phyloP scores from a whole-genome alignment of 2,113 vertebrate genomes.

The Tyto alba region DNA sequence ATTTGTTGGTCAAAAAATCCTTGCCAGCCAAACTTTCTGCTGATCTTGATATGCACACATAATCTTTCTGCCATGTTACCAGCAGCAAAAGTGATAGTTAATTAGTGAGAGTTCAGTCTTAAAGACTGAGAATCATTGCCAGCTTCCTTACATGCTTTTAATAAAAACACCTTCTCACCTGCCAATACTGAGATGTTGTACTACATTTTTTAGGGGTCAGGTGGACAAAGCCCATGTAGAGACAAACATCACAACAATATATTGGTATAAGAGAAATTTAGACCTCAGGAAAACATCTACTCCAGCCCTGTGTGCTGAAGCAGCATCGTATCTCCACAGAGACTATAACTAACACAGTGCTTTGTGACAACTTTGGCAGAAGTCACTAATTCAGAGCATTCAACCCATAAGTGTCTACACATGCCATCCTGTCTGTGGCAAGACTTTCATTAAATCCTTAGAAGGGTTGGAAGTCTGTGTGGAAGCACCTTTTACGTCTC shows the following conservation, averaged over 20 bases:
- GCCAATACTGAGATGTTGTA: background rate
- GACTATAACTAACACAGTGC: background rate
- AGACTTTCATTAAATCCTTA: background rate
- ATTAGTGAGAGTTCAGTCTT: background rate
- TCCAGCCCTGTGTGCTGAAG: background rate
- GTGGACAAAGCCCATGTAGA: background rate
- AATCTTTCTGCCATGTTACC: background rate
- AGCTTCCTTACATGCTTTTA: background rate
- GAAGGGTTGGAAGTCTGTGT: background rate
- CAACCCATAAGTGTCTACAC: rapidly evolving
- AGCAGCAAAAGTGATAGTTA: background rate
- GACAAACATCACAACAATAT: background rate
- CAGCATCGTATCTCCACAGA: background rate
- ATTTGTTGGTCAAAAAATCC: background rate
- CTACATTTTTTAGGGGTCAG: background rate
- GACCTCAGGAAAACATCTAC: background rate
- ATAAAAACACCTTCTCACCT: background rate
- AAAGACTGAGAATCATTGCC: background rate
- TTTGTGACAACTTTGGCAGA: background rate
- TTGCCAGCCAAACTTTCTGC: background rate
- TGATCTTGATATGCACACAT: background rate
- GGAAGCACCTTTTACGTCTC: background rate
- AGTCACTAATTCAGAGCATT: background rate
- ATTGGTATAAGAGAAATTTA: background rate
- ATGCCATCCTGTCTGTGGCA: background rate